A percentile compares a stretch with the other conserved stretches of the same genome.
Evolutionary conservation across 2,888 invertebrate genomes (phyloP).

Genomic region (Fragum fragum): DNA sequence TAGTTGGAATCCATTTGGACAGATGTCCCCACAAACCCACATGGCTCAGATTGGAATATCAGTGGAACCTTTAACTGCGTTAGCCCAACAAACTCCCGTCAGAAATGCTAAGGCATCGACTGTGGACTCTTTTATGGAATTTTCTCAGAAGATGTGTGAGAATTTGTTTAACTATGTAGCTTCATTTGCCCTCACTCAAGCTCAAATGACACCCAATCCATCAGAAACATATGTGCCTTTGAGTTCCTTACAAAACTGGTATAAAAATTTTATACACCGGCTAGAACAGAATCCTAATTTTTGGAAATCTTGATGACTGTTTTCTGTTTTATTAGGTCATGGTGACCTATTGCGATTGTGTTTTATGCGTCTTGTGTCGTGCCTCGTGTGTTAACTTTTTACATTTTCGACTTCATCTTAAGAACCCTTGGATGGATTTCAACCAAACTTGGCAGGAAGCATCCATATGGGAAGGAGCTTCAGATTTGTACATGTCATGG

Average conservation of each 20-base stretch:
- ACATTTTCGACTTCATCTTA: no score
- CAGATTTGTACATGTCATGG: no score
- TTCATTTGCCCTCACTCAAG: conserved; percentile 94
- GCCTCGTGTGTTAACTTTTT: no score
- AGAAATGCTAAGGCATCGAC: conserved; percentile 84
- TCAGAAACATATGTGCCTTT: conserved; percentile 95
- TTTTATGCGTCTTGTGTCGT: no score
- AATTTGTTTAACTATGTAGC: conserved; percentile 97
- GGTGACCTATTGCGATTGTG: no score
- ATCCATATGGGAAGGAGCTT: no score
- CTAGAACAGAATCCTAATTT: conserved; percentile 97
- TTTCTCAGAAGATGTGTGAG: conserved; percentile 95
- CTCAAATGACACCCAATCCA: conserved; percentile 93
- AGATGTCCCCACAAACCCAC: conserved; percentile 90
- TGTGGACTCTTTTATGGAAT: conserved; percentile 88
- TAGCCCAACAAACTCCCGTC: conserved; percentile 88
- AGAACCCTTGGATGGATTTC: no score
- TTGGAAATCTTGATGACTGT: conserved; percentile 90
- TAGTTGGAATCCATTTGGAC: conserved; percentile 69
- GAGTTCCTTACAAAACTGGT: conserved; percentile 96
- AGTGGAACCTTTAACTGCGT: conserved; percentile 91
- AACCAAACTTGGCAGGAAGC: no score
- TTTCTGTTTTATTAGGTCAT: no score
- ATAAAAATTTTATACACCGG: conserved; percentile 95
- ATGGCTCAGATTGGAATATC: conserved; percentile 98